phyloP scores from a whole-genome alignment of 2,888 invertebrate genomes.

The Habroteleia sp. region DNA sequence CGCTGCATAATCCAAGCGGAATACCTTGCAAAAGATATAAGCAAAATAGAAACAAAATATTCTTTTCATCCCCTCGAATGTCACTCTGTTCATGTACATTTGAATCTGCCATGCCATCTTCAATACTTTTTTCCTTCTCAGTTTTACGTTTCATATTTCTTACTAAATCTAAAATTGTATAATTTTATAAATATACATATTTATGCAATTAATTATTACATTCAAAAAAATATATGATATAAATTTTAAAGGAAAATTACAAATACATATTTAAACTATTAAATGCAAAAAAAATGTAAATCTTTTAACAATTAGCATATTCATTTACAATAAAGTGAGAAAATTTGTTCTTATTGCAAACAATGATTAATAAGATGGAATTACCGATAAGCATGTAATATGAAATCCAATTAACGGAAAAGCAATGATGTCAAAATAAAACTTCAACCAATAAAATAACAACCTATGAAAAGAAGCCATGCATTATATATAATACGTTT shows the following conservation, averaged over 20 bases:
- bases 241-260: background rate
- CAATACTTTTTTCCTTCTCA: slow-evolving; percentile 42
- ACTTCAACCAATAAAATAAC: background rate
- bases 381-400: slow-evolving; percentile 41
- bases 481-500: too few relatives aligned
- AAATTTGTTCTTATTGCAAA: background rate
- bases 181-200: background rate
- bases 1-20: slow-evolving; percentile 95
- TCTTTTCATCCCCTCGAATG: slow-evolving; percentile 86
- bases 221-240: background rate
- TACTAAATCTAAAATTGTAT: slow-evolving; percentile 25
- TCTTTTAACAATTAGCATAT: too few relatives aligned
- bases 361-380: background rate
- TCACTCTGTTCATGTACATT: slow-evolving; percentile 71
- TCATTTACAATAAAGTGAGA: background rate
- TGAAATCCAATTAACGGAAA: slow-evolving; percentile 6
- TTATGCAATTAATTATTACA: background rate
- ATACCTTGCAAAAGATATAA: slow-evolving; percentile 97
- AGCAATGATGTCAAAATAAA: background rate
- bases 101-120: slow-evolving; percentile 43
- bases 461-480: too few relatives aligned
- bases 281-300: too few relatives aligned
- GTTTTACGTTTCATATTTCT: slow-evolving; percentile 58
- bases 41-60: slow-evolving; percentile 93
- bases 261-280: too few relatives aligned